A percentile compares a stretch with the other conserved stretches of the same genome.
These are phyloP conservation scores for Echinops telfairi DNA, from an alignment of 2,113 vertebrate species.

Conservation along the genomic window DNA sequence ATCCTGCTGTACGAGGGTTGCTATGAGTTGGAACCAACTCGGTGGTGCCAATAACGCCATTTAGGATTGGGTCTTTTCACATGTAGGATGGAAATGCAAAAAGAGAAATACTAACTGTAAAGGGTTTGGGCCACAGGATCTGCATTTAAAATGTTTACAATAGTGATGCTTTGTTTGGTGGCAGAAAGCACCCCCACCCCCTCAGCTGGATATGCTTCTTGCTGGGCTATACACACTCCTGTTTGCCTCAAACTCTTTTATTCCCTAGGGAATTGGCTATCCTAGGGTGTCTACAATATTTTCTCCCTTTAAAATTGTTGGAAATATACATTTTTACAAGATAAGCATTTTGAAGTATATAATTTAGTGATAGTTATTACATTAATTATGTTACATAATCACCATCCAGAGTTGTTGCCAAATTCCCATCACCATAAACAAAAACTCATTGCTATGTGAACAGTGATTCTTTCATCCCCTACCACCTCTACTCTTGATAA, in stretches of 20 bases:
- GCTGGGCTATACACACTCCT: not conserved
- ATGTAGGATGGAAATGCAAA: not conserved
- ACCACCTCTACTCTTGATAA: not conserved
- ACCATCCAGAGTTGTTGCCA: not conserved
- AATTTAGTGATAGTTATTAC: not conserved
- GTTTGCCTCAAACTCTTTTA: not conserved
- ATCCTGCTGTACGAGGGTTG: no score
- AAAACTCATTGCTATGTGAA: not conserved
- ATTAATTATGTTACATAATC: not conserved
- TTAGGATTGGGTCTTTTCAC: conserved; percentile 7
- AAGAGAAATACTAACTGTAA: not conserved
- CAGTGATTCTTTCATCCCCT: not conserved
- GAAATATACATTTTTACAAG: not conserved
- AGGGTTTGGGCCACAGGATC: not conserved
- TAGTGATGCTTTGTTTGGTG: conserved; percentile 5
- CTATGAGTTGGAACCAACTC: no score
- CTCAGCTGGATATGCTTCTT: not conserved
- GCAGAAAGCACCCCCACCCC: accelerated
- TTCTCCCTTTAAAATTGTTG: not conserved
- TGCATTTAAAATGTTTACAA: not conserved
- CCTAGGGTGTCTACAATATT: not conserved
- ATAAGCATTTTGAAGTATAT: not conserved
- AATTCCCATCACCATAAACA: not conserved
- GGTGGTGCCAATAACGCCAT: not conserved
- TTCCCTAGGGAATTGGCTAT: not conserved